A percentile compares a stretch with the other conserved stretches of the same genome.
Evolutionary conservation across 2,888 invertebrate genomes (phyloP).

Genomic region (Apantesis nais): DNA sequence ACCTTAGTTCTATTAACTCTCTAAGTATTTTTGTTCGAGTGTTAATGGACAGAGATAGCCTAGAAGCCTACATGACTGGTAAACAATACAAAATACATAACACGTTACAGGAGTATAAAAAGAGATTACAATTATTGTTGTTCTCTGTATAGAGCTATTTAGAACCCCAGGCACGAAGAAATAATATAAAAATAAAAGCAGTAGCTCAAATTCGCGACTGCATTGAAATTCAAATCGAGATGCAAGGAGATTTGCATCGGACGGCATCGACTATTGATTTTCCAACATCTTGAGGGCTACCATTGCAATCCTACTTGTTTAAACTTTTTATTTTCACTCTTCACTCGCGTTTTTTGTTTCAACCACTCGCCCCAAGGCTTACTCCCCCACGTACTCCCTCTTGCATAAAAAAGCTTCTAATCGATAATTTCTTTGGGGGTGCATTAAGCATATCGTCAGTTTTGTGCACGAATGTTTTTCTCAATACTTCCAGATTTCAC

Average conservation of each 20-base stretch:
- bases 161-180: slow-evolving; percentile 47
- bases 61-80: background rate
- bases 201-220: slow-evolving; percentile 69
- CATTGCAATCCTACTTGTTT: slow-evolving; percentile 82
- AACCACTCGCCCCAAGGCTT: slow-evolving; percentile 79
- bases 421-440: slow-evolving; percentile 86
- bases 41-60: background rate
- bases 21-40: background rate
- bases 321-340: slow-evolving; percentile 86
- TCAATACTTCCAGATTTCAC: slow-evolving; percentile 81
- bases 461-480: slow-evolving; percentile 79
- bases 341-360: slow-evolving; percentile 85
- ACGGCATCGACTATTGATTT: slow-evolving; percentile 83
- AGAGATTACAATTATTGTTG: slow-evolving; percentile 6
- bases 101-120: background rate
- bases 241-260: slow-evolving; percentile 82
- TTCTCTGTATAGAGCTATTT: slow-evolving; percentile 29
- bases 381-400: slow-evolving; percentile 82
- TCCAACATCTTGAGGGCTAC: slow-evolving; percentile 79
- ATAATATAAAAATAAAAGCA: slow-evolving; percentile 66
- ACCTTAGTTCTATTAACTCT: background rate
- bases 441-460: slow-evolving; percentile 85
- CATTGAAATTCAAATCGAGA: slow-evolving; percentile 82
- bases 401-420: slow-evolving; percentile 86
- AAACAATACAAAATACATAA: background rate